Evolutionary conservation across 2,888 invertebrate species (phyloP), one percentile per base, ranked within the genome.

Genomic region (Listrodromus nycthemerus): DNA sequence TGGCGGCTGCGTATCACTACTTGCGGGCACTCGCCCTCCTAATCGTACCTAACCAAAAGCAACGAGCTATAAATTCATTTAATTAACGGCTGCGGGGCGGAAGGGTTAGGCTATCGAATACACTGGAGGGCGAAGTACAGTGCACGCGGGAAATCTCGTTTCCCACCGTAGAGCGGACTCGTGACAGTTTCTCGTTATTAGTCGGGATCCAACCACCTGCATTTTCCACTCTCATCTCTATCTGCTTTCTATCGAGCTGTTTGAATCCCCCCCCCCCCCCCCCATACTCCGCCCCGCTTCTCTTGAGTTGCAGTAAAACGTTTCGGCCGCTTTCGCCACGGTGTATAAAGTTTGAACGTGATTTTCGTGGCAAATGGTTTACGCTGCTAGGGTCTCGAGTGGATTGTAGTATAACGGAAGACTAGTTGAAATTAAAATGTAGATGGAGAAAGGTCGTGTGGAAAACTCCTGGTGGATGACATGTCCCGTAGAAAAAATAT

Each of bases 61-160:
- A 87, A 69, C 78, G 69, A 82, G 82, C 84, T 86, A 86, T 87
- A 83, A 86, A 86, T 87, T 87, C 84, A 66, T 85, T 88, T 87
- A 87, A 86, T 87, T 87, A 87, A 86, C 84, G 85, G 78, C 16
- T 69, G 37, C 63, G 73, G 69, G 76, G 10, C n/a, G 37, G 16
- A 5, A 19, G 21, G 52, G 66, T 2, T 24, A 33, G 10, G 30
- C 70, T 61, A 76, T 71, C 71, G 66, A 76, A 69, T 63, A 27
- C 73, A 37, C 50, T 58, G 76, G 45, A 16, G 73, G 58, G 50
- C 45, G 61, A 78, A 52, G 58, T 37, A n/a, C 30, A 10, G 33
- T 45, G 41, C 27, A 61, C 61, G 45, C 16, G 24, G 41, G 55
- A 33, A 71, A 71, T 83, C 70, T 83, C 78, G 74, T 76, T 76